Evolutionary conservation across 2,888 invertebrate genomes (phyloP), one percentile per base, ranked within the genome.

Genomic region (Lasioglossum figueresi): DNA sequence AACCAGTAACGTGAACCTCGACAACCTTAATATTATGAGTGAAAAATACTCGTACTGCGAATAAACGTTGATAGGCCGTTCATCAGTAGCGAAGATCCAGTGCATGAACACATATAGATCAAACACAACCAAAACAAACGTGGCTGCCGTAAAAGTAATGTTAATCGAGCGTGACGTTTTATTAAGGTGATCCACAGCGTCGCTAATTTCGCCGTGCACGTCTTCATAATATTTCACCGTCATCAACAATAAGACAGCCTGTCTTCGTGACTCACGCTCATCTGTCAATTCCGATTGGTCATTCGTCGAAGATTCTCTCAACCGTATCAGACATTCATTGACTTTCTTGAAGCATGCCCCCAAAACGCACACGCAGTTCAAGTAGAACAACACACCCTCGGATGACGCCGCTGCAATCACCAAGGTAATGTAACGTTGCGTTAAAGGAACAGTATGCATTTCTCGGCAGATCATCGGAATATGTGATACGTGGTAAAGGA

Each of bases 361-460:
- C 59, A 59, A 14, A 27, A 59, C 59, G 0, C 4, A 0, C 1
- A 5, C 5, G 27, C 59, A 59, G 59, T 5, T 59, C 4, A 14
- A 1, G 27, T 59, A 59, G 27, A n/a, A 59, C 0, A 27, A 5
- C 1, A 4, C 5, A 16, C 2, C 16, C 1, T 14, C 27, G 0
- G 1, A 2, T 14, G 59, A 14, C 5, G 59, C 4, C 1, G 16
- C 0, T 5, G 0, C 5, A 0, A 27, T 14, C 5, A 27, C 1
- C 5, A 27, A 5, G 5, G 27, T 27, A 5, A 59, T 0, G 5
- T 27, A 2, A 0, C 59, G 59, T 27, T 27, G 59, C 5, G 1
- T 0, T 1, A 27, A 1, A 59, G 59, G n/a, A n/a, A n/a, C n/a
- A n/a, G n/a, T n/a, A n/a, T n/a, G n/a, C n/a, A n/a, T n/a, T n/a